Conservation (phyloP, 23 tunicate genomes). For the Halocynthia aurantium region DNA sequence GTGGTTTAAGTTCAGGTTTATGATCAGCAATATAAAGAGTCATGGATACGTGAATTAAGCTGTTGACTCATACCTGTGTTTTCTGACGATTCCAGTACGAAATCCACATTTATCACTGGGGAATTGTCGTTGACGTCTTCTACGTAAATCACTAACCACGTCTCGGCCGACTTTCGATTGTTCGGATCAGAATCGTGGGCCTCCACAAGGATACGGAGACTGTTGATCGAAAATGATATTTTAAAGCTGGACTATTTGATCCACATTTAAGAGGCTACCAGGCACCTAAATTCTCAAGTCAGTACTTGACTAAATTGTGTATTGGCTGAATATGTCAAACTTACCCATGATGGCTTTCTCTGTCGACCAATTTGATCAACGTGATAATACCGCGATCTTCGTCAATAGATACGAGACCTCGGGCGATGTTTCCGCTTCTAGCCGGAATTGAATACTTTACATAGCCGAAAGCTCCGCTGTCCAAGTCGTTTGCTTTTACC, state of each 20-base stretch:
- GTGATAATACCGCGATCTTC: slow-evolving; percentile 33
- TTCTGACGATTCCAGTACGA: slow-evolving; percentile 20
- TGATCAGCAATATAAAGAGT: not conserved
- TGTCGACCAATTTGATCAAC: slow-evolving; percentile 28
- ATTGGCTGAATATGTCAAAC: not conserved
- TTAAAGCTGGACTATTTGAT: no score
- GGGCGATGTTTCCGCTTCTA: slow-evolving; percentile 33
- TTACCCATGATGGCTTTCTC: slow-evolving; percentile 55
- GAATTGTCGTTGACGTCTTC: slow-evolving; percentile 69
- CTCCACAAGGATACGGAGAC: slow-evolving; percentile 46
- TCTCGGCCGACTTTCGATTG: slow-evolving; percentile 45
- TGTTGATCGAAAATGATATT: not conserved
- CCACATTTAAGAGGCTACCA: no score
- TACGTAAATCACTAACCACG: slow-evolving; percentile 36
- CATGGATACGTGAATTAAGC: not conserved
- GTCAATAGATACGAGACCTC: slow-evolving; percentile 26
- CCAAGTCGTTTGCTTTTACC: slow-evolving; percentile 56
- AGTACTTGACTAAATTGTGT: no score
- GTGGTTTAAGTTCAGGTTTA: not conserved
- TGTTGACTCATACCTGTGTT: slow-evolving; percentile 29
- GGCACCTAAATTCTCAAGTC: no score
- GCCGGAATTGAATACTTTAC: slow-evolving; percentile 44
- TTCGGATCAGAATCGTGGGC: slow-evolving; percentile 68
- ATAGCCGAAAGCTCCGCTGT: slow-evolving; percentile 48
- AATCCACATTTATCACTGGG: slow-evolving; percentile 38